Percentiles rank a stretch among this genome's conserved stretches.
Evolutionary conservation across 2,888 invertebrate species (phyloP).

Genomic region (Apoda limacodes): DNA sequence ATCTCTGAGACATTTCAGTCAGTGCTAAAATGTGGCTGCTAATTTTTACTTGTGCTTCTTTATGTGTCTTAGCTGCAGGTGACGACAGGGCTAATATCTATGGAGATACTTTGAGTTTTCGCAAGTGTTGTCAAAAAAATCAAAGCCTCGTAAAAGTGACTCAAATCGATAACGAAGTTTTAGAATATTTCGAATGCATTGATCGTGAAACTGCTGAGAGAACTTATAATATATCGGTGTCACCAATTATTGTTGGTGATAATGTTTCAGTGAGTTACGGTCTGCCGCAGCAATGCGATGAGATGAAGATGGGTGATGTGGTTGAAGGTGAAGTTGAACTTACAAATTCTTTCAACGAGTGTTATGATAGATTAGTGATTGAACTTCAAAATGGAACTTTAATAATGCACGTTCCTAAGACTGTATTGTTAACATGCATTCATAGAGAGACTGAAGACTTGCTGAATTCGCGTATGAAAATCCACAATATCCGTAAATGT

Average conservation of each 20-base stretch:
- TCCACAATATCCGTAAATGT: conserved; percentile 48
- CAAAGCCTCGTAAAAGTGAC: conserved; percentile 41
- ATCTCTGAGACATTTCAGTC: conserved; percentile 18
- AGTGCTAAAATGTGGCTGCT: conserved; percentile 37
- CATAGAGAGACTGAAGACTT: conserved; percentile 25
- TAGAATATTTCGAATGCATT: conserved; percentile 35
- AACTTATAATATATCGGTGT: conserved; percentile 29
- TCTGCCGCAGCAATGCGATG: conserved; percentile 36
- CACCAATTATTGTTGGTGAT: conserved; percentile 35
- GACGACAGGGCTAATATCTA: conserved; percentile 23
- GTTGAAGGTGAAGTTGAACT: conserved; percentile 25
- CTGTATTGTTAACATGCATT: conserved; percentile 39
- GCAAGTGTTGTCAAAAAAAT: conserved; percentile 47
- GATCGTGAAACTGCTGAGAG: conserved; percentile 27
- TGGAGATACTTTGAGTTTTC: conserved; percentile 32
- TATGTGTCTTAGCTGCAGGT: conserved; percentile 23
- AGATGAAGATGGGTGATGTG: conserved; percentile 26
- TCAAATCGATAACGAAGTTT: conserved; percentile 21
- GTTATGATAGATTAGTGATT: conserved; percentile 43
- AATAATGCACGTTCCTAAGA: conserved; percentile 38
- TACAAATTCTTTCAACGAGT: conserved; percentile 23
- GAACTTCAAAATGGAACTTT: conserved; percentile 37
- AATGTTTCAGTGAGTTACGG: conserved; percentile 32
- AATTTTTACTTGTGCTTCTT: conserved; percentile 30
- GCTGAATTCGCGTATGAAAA: conserved; percentile 23